phyloP scores from a whole-genome alignment of 2,888 invertebrate genomes.

The Glyphotaelius pellucidus region DNA sequence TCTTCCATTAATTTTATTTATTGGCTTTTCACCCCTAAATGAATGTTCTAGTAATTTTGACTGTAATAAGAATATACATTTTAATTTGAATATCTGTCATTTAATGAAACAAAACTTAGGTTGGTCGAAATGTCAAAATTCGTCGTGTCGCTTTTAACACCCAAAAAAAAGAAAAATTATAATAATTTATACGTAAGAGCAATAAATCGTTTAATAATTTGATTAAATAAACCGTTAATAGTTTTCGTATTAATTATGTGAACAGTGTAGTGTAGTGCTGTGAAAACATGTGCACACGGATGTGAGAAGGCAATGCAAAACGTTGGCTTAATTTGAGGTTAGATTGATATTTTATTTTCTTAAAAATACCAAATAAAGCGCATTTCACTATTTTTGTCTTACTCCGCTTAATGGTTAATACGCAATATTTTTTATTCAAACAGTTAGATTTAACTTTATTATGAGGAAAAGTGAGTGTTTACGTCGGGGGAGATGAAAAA shows the following conservation, averaged over 20 bases:
- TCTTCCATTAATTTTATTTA: too few relatives aligned
- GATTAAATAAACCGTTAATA: not conserved
- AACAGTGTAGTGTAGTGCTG: not conserved
- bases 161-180: not conserved
- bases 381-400: too few relatives aligned
- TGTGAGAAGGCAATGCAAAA: not conserved
- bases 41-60: not conserved
- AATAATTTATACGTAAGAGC: not conserved
- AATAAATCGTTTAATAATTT: not conserved
- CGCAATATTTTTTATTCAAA: too few relatives aligned
- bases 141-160: not conserved
- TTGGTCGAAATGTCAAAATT: not conserved
- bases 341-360: not conserved
- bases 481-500: too few relatives aligned
- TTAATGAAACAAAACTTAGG: not conserved
- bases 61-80: not conserved
- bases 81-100: not conserved
- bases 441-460: too few relatives aligned
- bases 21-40: too few relatives aligned
- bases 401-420: too few relatives aligned
- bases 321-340: not conserved
- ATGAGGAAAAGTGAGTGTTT: too few relatives aligned
- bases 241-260: not conserved
- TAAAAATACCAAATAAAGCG: too few relatives aligned
- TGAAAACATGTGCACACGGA: not conserved